A percentile compares a stretch with the other conserved stretches of the same genome.
phyloP scores from a whole-genome alignment of 2,113 vertebrate species.

The Holacanthus passer region DNA sequence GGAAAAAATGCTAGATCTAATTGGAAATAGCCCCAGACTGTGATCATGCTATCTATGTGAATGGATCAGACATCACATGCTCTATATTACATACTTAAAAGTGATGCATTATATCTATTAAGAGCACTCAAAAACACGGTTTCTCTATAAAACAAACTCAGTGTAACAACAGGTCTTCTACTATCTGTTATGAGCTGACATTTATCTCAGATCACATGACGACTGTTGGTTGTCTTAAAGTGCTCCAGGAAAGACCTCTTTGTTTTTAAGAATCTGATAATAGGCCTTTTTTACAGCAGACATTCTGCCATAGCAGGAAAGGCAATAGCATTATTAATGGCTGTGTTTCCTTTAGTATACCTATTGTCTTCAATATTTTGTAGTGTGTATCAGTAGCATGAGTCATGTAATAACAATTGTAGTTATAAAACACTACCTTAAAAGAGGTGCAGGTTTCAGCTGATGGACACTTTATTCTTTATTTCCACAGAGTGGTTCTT shows the following conservation, averaged over 20 bases:
- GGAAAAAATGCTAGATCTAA: neutral
- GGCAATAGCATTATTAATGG: neutral
- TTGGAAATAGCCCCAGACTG: neutral
- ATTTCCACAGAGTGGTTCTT: too few species aligned
- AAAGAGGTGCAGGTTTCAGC: too few species aligned
- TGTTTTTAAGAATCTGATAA: neutral
- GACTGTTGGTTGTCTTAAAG: neutral
- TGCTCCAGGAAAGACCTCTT: neutral
- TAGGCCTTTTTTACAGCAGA: neutral
- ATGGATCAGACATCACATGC: neutral
- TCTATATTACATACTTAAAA: neutral
- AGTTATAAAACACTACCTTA: neutral
- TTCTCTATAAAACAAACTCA: neutral
- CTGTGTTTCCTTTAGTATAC: neutral
- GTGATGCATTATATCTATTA: neutral
- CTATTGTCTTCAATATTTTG: neutral
- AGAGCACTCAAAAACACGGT: neutral
- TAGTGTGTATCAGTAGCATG: neutral
- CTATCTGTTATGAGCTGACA: conserved; percentile 2
- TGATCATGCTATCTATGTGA: neutral
- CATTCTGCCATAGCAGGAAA: neutral
- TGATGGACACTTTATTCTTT: too few species aligned
- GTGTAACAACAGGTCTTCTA: neutral
- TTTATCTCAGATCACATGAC: neutral
- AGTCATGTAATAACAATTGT: neutral